Percentiles rank a stretch among this genome's conserved stretches.
Evolutionary conservation across 2,797 vertebrate species (phyloP).

Genomic region (Melanogrammus aeglefinus): DNA sequence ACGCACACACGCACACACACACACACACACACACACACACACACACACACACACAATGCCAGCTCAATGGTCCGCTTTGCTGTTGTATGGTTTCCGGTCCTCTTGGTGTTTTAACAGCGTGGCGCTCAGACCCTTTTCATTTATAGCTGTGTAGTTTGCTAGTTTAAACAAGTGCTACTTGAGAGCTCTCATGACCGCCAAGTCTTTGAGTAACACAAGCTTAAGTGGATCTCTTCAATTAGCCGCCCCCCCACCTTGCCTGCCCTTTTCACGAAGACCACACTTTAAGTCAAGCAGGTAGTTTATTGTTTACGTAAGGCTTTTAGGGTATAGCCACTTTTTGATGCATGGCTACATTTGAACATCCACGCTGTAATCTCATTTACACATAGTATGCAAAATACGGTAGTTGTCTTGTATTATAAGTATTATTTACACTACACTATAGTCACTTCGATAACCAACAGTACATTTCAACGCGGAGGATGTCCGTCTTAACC

Average conservation of each 20-base stretch:
- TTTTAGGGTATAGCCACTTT: conserved; percentile 13
- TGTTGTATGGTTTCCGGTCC: conserved; percentile 33
- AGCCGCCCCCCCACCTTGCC: conserved; percentile 32
- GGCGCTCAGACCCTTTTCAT: conserved; percentile 38
- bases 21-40: not conserved
- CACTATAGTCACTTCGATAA: not conserved
- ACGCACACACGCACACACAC: not conserved
- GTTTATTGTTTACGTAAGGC: conserved; percentile 29
- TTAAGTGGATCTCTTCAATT: conserved; percentile 59
- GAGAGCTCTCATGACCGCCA: conserved; percentile 54
- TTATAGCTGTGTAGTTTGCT: conserved; percentile 56
- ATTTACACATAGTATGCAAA: not conserved
- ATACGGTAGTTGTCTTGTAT: not conserved
- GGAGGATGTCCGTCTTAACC: not conserved
- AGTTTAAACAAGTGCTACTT: conserved; percentile 63
- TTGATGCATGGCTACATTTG: not conserved
- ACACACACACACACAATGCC: not conserved
- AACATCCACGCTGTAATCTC: not conserved
- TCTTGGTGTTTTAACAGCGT: conserved; percentile 30
- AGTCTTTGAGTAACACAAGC: conserved; percentile 41
- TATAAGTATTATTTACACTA: too few species aligned
- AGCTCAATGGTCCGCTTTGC: conserved; percentile 22
- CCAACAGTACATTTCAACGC: not conserved
- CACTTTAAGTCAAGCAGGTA: conserved; percentile 27
- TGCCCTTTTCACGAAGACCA: conserved; percentile 9